Conservation (phyloP, 2,888 invertebrate genomes). For the Agrilus mali region DNA sequence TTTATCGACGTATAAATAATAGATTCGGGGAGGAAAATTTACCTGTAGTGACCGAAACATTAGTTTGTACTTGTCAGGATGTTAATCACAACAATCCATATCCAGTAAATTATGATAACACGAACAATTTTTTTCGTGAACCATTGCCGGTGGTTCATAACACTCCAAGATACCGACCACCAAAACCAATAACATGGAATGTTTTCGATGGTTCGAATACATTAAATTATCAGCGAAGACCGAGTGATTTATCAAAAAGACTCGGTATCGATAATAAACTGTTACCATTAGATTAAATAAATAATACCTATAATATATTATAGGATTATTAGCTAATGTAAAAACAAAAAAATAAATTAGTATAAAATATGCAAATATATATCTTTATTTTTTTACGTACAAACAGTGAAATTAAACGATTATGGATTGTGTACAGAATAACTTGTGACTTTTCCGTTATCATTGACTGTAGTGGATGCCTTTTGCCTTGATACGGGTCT, state of each 20-base stretch:
- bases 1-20: no score
- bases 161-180: no score
- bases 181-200: conserved; percentile 1
- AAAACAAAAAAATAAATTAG: conserved; percentile 6
- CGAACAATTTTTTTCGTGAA: no score
- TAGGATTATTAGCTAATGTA: neutral
- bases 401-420: conserved; percentile 8
- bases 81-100: no score
- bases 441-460: conserved; percentile 58
- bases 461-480: conserved; percentile 54
- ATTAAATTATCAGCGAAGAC: neutral
- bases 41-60: neutral
- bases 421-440: conserved; percentile 40
- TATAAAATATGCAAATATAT: conserved; percentile 3
- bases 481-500: conserved; percentile 39
- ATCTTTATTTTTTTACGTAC: conserved; percentile 1
- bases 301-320: neutral
- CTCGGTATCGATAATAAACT: conserved; percentile 3
- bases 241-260: no score
- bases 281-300: neutral
- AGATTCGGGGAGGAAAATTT: no score
- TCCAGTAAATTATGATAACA: no score
- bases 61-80: neutral
- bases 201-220: conserved; percentile 1
- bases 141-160: no score